Conservation (phyloP, 1,140 invertebrate species). For the Bombus haemorrhoidalis region DNA sequence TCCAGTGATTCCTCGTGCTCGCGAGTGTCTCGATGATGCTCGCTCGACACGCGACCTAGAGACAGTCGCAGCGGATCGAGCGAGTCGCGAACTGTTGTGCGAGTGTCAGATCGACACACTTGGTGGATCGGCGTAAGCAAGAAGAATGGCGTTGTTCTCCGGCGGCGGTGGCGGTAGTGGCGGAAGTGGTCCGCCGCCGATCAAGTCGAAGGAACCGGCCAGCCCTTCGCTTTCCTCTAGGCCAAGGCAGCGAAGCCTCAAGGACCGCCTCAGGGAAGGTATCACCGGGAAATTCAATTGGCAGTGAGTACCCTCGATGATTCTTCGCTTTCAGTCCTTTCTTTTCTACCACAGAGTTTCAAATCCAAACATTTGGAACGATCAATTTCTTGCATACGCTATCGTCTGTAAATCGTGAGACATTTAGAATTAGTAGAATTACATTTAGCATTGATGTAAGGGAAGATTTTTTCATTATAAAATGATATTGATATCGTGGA, state of each 20-base stretch:
- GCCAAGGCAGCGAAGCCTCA: constrained; percentile 82
- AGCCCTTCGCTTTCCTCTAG: constrained; percentile 69
- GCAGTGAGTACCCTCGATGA: constrained; percentile 86
- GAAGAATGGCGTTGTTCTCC: constrained; percentile 77
- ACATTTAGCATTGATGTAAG: too few relatives aligned
- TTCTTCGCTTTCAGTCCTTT: not conserved
- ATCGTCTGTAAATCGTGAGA: too few relatives aligned
- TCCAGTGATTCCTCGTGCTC: not conserved
- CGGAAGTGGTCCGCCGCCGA: constrained; percentile 40
- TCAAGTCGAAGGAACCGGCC: constrained; percentile 61
- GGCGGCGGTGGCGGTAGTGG: constrained; percentile 64
- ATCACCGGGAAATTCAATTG: constrained; percentile 89
- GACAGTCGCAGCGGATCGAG: not conserved
- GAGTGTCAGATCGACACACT: not conserved
- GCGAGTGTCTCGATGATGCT: constrained; percentile 33
- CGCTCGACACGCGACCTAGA: constrained; percentile 49
- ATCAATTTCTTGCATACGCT: too few relatives aligned
- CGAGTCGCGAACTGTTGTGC: too few relatives aligned
- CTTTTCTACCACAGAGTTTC: too few relatives aligned
- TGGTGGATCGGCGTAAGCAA: not conserved
- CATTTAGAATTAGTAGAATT: too few relatives aligned
- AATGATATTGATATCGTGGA: too few relatives aligned
- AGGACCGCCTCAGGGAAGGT: constrained; percentile 88
- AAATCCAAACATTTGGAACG: too few relatives aligned
- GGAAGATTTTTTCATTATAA: too few relatives aligned